Percentiles rank a stretch among this genome's conserved stretches.
Evolutionary conservation across 2,888 invertebrate genomes (phyloP).

Genomic region (Cheilosia variabilis): DNA sequence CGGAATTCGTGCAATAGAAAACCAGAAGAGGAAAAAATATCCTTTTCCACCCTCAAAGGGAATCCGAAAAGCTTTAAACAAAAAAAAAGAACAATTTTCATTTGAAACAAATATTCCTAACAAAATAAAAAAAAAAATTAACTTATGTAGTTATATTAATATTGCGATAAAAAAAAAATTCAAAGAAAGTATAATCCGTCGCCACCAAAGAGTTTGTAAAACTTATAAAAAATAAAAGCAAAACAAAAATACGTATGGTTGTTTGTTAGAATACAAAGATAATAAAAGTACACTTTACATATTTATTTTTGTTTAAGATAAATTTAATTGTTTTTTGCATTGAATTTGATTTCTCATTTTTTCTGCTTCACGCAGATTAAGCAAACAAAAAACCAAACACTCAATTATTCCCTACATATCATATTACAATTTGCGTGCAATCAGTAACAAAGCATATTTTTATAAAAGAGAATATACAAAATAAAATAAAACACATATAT

Average conservation of each 20-base stretch:
- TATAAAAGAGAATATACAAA: slow-evolving; percentile 68
- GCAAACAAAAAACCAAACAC: slow-evolving; percentile 2
- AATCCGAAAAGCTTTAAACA: slow-evolving; percentile 72
- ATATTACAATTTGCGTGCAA: slow-evolving; percentile 72
- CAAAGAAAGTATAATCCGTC: slow-evolving; percentile 69
- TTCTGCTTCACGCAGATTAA: slow-evolving; percentile 35
- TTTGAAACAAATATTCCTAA: slow-evolving; percentile 74
- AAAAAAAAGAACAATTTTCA: slow-evolving; percentile 61
- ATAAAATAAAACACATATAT: slow-evolving; percentile 14
- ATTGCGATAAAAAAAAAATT: slow-evolving; percentile 39
- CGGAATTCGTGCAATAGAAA: slow-evolving; percentile 70
- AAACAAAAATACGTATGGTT: slow-evolving; percentile 54
- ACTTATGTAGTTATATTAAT: slow-evolving; percentile 45
- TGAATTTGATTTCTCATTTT: slow-evolving; percentile 22
- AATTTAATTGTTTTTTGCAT: slow-evolving; percentile 37
- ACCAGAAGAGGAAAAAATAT: slow-evolving; percentile 6
- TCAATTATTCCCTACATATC: slow-evolving; percentile 76
- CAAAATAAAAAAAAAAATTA: slow-evolving; percentile 25
- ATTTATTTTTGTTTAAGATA: slow-evolving; percentile 26
- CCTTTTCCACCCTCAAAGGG: slow-evolving; percentile 3
- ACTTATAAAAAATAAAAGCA: slow-evolving; percentile 39
- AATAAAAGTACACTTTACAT: slow-evolving; percentile 32
- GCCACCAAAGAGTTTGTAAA: slow-evolving; percentile 75
- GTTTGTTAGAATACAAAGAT: slow-evolving; percentile 53
- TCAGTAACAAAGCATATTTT: slow-evolving; percentile 64